Base-by-base conservation (phyloP, 2,888 invertebrate genomes). In the Polia nebulosa region DNA sequence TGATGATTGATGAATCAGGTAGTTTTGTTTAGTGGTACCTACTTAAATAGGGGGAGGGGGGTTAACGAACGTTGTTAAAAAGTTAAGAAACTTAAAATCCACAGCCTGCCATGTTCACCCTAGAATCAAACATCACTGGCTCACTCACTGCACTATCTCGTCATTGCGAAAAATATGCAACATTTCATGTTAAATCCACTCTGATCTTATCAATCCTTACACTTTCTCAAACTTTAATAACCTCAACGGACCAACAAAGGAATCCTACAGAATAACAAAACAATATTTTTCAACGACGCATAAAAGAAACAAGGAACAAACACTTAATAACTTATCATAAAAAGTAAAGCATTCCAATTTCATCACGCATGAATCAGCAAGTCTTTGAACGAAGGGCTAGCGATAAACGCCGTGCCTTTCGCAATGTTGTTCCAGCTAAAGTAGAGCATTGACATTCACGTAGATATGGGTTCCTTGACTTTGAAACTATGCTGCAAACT, bases 391-490 rank as follows among this genome's bases (percentile, higher is more conserved):
- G 79, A 76, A 78, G 69, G 85, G 75, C 77, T 75, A 47, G 76
- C 84, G 87, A 87, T 85, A 88, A 88, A 83, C 73, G 78, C n/a
- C 61, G 74, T 79, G 82, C 85, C 87, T 90, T 89, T 90, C 74
- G 87, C 84, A 89, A 88, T 83, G 84, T 84, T 83, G 83, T 84
- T 84, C 82, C 78, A 78, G 76, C 82, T 81, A 85, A 85, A 85
- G 72, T 83, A 69, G 91, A 82, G 72, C 91, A 78, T 86, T 88
- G 90, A 89, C 91, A 87, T 83, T 67, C 65, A 69, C 53, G 51
- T 41, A 84, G 88, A 90, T 90, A 90, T 82, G 84, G 78, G 91
- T 88, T 87, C 89, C 80, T 90, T 91, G 88, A 89, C 91, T 85
- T 78, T 78, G 80, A 69, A 69, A 69, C 80, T 77, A 76, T 78